Evolutionary conservation across 2,888 invertebrate species (phyloP), one percentile per base, ranked within the genome.

Genomic region (Byasa hedistus): DNA sequence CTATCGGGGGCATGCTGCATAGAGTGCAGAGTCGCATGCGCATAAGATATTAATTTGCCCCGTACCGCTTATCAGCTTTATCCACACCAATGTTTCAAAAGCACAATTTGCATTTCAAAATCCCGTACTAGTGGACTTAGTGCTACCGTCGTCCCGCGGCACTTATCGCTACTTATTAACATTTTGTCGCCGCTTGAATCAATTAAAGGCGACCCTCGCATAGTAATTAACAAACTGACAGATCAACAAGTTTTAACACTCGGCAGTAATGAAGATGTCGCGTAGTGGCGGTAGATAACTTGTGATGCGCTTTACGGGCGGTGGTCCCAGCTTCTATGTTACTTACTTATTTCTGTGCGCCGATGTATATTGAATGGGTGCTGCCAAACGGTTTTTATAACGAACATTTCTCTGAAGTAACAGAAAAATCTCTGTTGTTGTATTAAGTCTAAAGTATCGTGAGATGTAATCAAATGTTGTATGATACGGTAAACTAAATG

Each of bases 241-340:
- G 82, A 82, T 87, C 84, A 85, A 91, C 91, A 89, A 85, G 91
- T 85, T 88, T 90, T 87, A 89, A 91, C 91, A 90, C 89, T 91
- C 79, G 76, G 71, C 82, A 77, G 84, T 90, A 90, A 91, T 91
- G 91, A 90, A 91, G 91, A 88, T 83, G 89, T 91, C 79, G 82
- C 80, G 80, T 83, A 78, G 76, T 74, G 65, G 75, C 73, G 39
- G 8, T 57, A 68, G 85, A 83, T 80, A 80, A 78, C 60, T 64
- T 57, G 60, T 61, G 64, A 64, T 44, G 57, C 39, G 55, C 24
- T 55, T 52, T 65, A 59, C 54, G 58, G 59, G 57, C 64, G 59
- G 68, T 60, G 66, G 55, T 64, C 64, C 44, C 39, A 32, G 57
- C n/a, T 44, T 19, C 64, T 64, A 64, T 63, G 22, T 48, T 61